These are phyloP conservation scores for Paramormyrops kingsleyae DNA, from an alignment of 2,113 vertebrate species.

Conservation along the genomic window DNA sequence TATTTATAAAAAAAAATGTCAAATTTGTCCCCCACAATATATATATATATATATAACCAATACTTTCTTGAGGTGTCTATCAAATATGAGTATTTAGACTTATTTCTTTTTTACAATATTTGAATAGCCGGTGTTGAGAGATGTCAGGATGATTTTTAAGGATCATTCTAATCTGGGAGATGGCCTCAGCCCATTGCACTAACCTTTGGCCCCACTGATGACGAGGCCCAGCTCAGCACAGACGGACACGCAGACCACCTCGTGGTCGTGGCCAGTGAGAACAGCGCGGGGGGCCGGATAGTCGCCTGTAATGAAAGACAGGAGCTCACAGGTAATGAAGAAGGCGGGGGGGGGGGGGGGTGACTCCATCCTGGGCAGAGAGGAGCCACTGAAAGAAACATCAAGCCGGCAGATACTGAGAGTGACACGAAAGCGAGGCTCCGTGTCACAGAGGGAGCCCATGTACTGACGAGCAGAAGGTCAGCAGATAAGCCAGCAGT, in stretches of 20 bases:
- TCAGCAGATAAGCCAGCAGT: neutral
- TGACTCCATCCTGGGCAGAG: neutral
- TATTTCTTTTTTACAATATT: neutral
- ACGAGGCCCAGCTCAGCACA: slow-evolving; percentile 96
- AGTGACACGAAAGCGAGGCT: neutral
- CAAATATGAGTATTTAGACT: neutral
- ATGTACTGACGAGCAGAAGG: neutral
- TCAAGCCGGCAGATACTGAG: neutral
- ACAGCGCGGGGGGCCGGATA: slow-evolving; percentile 92
- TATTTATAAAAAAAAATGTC: neutral
- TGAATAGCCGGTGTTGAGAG: neutral
- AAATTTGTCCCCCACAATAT: neutral
- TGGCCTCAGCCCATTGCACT: slow-evolving; percentile 31
- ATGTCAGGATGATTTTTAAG: neutral
- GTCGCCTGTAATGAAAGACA: slow-evolving; percentile 67
- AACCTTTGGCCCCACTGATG: slow-evolving; percentile 98
- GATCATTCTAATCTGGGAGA: neutral
- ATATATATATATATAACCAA: neutral
- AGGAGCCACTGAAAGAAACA: neutral
- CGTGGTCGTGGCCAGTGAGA: slow-evolving; percentile 92
- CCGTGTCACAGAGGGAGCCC: neutral
- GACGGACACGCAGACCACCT: slow-evolving; percentile 93
- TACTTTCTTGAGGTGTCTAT: neutral
- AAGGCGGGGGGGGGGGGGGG: neutral
- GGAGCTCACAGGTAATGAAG: neutral